Conservation (phyloP, 2,113 vertebrate species). For the Planiliza haematocheilus region DNA sequence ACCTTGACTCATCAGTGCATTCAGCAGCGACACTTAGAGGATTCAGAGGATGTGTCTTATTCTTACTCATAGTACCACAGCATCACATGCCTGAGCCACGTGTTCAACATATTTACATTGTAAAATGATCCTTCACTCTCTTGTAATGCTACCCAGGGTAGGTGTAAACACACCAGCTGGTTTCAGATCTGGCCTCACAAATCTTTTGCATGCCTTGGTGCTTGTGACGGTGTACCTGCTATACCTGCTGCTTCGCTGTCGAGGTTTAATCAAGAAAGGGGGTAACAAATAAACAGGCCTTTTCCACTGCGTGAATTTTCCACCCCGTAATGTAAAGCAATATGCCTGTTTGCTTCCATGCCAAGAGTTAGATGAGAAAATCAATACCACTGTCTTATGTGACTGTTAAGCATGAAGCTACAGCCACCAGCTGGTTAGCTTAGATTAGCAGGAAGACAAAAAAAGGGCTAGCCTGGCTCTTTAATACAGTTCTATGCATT, state of each 20-base stretch:
- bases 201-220: constrained; percentile 72
- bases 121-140: constrained; percentile 22
- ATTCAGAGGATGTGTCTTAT: constrained; percentile 59
- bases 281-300: constrained; percentile 22
- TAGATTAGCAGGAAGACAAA: constrained; percentile 7
- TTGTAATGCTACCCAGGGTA: constrained; percentile 32
- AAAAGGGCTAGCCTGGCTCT: background rate
- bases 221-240: constrained; percentile 57
- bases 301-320: constrained; percentile 42
- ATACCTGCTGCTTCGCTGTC: constrained; percentile 69
- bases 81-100: constrained; percentile 3
- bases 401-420: constrained; percentile 4
- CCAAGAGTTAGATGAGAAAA: constrained; percentile 19
- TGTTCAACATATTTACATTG: constrained; percentile 56
- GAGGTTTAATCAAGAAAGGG: constrained; percentile 33
- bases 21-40: constrained; percentile 8
- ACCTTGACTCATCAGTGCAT: constrained; percentile 8
- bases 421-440: constrained; percentile 12
- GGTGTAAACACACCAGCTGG: constrained; percentile 53
- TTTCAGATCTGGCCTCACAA: constrained; percentile 41
- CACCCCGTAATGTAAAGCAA: constrained; percentile 11
- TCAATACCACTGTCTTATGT: background rate
- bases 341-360: background rate
- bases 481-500: background rate
- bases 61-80: background rate